Percentiles rank a stretch among this genome's conserved stretches.
phyloP scores from a whole-genome alignment of 37 sponge, comb jelly and placozoan species.

The Ephydatia muelleri region DNA sequence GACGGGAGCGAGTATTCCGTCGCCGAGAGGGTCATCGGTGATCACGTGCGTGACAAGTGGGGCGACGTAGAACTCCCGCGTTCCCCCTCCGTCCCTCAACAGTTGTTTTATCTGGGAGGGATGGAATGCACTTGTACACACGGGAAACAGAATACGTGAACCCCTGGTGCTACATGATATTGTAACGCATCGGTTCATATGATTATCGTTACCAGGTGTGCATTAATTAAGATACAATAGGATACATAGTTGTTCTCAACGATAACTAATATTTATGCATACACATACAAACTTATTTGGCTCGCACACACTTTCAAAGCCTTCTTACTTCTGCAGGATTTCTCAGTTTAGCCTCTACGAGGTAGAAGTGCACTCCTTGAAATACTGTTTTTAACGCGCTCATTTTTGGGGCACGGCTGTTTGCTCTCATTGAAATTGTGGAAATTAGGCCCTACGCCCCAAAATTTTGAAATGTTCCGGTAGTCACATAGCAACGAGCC shows the following conservation, averaged over 20 bases:
- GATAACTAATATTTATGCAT: too few species aligned
- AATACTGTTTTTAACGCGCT: constrained; percentile 14
- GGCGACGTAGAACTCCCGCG: constrained; percentile 73
- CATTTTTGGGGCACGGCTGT: neutral
- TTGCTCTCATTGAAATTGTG: too few species aligned
- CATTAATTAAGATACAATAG: too few species aligned
- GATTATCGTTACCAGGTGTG: too few species aligned
- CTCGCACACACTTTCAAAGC: too few species aligned
- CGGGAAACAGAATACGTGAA: neutral
- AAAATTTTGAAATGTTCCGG: too few species aligned
- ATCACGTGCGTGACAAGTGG: constrained; percentile 80
- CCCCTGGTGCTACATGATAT: too few species aligned
- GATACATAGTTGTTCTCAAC: too few species aligned
- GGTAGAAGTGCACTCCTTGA: constrained; percentile 34
- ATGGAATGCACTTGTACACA: neutral
- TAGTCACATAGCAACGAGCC: too few species aligned
- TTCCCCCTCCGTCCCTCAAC: constrained; percentile 70
- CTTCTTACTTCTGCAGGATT: constrained; percentile 25
- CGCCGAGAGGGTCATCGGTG: constrained; percentile 32
- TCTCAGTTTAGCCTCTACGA: constrained; percentile 14
- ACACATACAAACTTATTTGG: too few species aligned
- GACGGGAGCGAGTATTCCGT: neutral
- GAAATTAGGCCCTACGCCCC: too few species aligned
- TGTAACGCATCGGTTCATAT: too few species aligned
- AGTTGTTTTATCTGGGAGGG: constrained; percentile 64